phyloP scores from a whole-genome alignment of 2,113 vertebrate genomes.

The Pomatorhinus ruficollis region DNA sequence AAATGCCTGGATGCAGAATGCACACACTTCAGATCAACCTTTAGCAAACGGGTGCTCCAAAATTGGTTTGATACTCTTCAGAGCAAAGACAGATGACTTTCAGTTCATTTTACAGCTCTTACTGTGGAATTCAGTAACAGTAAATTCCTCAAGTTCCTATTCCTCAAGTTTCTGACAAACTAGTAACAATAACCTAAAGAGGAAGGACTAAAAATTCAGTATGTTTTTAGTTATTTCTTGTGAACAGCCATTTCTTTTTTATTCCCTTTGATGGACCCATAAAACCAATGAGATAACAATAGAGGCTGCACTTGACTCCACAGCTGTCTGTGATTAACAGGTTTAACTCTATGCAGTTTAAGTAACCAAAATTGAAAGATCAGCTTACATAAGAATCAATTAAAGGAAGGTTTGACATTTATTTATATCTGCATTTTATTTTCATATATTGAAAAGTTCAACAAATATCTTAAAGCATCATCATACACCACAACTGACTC shows the following conservation, averaged over 20 bases:
- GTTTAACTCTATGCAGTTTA: background rate
- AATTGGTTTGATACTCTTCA: background rate
- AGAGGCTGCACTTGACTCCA: background rate
- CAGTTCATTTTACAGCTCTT: background rate
- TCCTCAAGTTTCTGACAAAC: background rate
- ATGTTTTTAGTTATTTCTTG: background rate
- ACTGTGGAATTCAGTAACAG: background rate
- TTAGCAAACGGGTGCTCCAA: background rate
- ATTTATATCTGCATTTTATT: constrained; percentile 35
- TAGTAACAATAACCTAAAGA: background rate
- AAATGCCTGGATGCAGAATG: background rate
- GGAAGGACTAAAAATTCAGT: background rate
- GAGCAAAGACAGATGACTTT: background rate
- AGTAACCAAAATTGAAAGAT: background rate
- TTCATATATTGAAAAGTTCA: background rate
- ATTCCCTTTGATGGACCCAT: background rate
- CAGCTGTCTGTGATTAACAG: background rate
- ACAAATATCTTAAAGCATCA: background rate
- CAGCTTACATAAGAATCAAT: background rate
- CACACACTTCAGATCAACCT: background rate
- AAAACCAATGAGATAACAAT: background rate
- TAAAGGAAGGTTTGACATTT: background rate
- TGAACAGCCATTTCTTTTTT: background rate
- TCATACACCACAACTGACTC: background rate
- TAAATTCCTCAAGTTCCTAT: background rate